Evolutionary conservation across 2,888 invertebrate species (phyloP).

Genomic region (Cerceris rybyensis): DNA sequence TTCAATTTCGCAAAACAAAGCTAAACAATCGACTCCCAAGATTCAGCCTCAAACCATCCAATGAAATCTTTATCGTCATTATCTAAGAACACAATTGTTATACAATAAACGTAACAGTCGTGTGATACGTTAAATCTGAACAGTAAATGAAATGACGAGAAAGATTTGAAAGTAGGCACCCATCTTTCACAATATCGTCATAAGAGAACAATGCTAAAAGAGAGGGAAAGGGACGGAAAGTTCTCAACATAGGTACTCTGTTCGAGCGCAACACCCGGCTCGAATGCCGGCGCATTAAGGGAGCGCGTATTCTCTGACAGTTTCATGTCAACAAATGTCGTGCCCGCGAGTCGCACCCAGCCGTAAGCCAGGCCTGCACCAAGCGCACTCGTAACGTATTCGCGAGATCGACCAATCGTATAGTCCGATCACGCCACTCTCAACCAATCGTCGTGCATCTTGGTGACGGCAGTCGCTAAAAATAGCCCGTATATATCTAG

Average conservation of each 20-base stretch:
- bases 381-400: conserved; percentile 61
- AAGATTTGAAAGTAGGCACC: not conserved
- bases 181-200: not conserved
- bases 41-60: too few relatives aligned
- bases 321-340: conserved; percentile 80
- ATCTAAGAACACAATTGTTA: too few relatives aligned
- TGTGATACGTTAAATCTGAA: too few relatives aligned
- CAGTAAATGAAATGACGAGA: not conserved
- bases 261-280: conserved; percentile 17
- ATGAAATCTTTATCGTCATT: too few relatives aligned
- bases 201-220: conserved; percentile 7
- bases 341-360: conserved; percentile 65
- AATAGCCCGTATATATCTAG: conserved; percentile 80
- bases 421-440: conserved; percentile 68
- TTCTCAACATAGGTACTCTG: conserved; percentile 10
- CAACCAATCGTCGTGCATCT: conserved; percentile 67
- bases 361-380: conserved; percentile 52
- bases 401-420: conserved; percentile 66
- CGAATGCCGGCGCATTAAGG: conserved; percentile 48
- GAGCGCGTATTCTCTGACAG: conserved; percentile 72
- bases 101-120: too few relatives aligned
- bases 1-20: not conserved
- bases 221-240: conserved; percentile 37
- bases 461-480: conserved; percentile 78
- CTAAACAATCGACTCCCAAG: not conserved